Conservation (phyloP, 2,113 vertebrate species). For the Trogon melanurus region DNA sequence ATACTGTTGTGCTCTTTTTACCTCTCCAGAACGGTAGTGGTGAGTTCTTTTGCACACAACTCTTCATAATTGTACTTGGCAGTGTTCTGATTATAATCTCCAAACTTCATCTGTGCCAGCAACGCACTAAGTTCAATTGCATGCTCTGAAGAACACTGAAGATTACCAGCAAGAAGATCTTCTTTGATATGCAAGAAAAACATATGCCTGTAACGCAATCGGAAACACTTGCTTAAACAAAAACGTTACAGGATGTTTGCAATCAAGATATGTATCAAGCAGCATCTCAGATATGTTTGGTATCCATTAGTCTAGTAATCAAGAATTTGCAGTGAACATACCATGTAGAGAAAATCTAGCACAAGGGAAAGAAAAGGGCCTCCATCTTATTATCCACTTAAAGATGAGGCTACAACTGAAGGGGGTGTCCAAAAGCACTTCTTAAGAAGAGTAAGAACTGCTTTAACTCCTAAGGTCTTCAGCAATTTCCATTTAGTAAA, state of each 20-base stretch:
- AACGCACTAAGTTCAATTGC: slow-evolving; percentile 91
- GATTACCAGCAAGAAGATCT: slow-evolving; percentile 91
- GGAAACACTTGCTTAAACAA: not conserved
- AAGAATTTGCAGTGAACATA: not conserved
- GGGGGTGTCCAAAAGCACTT: not conserved
- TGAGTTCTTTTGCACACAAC: slow-evolving; percentile 88
- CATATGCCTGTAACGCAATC: slow-evolving; percentile 82
- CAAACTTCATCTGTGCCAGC: slow-evolving; percentile 93
- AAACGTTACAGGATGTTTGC: not conserved
- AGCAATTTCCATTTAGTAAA: not conserved
- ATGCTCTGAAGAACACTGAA: slow-evolving; percentile 89
- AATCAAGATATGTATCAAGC: not conserved
- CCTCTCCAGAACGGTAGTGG: slow-evolving; percentile 77
- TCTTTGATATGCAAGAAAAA: slow-evolving; percentile 97
- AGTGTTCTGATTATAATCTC: slow-evolving; percentile 97
- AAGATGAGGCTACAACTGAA: not conserved
- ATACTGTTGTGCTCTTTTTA: slow-evolving; percentile 6
- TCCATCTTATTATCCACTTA: not conserved
- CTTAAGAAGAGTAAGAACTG: not conserved
- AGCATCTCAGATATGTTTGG: not conserved
- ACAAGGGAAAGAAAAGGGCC: not conserved
- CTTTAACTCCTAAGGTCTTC: not conserved
- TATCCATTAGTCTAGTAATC: not conserved
- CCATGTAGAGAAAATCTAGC: not conserved
- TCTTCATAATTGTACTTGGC: slow-evolving; percentile 93